Conservation (phyloP, 2,888 invertebrate species). For the Zele albiditarsus region DNA sequence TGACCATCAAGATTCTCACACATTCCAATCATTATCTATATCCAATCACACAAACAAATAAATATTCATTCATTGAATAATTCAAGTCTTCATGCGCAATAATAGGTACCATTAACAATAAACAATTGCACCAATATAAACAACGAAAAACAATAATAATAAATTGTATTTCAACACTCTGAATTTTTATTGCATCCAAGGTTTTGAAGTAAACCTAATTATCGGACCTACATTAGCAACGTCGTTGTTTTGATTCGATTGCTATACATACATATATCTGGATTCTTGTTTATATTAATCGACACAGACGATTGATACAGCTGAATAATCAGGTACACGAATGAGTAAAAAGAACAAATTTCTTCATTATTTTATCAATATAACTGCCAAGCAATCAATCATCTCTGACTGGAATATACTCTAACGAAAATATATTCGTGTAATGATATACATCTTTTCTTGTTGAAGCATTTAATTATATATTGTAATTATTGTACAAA, state of each 20-base stretch:
- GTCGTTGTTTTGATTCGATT: neutral
- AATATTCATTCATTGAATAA: too few species aligned
- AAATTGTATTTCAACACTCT: too few species aligned
- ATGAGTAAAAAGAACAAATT: neutral
- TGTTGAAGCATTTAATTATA: too few species aligned
- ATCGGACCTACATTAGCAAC: too few species aligned
- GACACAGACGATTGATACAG: neutral
- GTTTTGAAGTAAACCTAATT: too few species aligned
- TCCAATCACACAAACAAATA: too few species aligned
- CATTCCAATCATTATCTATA: neutral
- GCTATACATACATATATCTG: neutral
- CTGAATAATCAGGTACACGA: neutral
- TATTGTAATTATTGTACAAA: neutral
- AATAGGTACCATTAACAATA: neutral
- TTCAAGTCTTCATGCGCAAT: neutral
- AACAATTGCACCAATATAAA: neutral
- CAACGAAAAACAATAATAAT: neutral
- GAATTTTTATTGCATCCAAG: too few species aligned
- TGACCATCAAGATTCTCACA: neutral
- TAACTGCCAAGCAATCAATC: neutral
- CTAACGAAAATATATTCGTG: neutral
- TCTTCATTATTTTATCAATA: neutral
- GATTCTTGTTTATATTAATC: neutral
- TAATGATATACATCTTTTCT: too few species aligned
- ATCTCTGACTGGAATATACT: neutral